A percentile compares a stretch with the other conserved stretches of the same genome.
Evolutionary conservation across 2,113 vertebrate genomes (phyloP).

Genomic region (Pao palembangensis): DNA sequence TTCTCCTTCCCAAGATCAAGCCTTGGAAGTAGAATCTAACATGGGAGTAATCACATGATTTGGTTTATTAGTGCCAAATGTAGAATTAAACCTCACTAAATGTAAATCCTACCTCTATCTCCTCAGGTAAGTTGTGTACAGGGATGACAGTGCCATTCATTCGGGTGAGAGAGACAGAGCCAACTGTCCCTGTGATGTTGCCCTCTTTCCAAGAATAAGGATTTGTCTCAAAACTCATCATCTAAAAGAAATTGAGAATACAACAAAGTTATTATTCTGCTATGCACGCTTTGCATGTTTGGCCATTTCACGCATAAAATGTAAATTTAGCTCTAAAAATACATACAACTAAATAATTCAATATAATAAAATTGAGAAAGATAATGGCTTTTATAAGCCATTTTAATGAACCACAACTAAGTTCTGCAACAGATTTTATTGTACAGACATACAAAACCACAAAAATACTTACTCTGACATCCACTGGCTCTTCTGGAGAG

Average conservation of each 20-base stretch:
- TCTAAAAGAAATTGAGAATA: conserved; percentile 65
- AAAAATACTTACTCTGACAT: conserved; percentile 78
- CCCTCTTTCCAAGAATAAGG: conserved; percentile 78
- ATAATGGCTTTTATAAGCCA: no score
- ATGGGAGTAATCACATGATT: conserved; percentile 19
- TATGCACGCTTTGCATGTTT: no score
- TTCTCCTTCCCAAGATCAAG: conserved; percentile 60
- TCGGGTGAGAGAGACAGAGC: conserved; percentile 80
- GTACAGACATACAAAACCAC: neutral
- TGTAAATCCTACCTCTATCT: conserved; percentile 80
- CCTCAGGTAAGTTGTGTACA: conserved; percentile 79
- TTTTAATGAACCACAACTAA: no score
- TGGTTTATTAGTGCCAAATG: neutral
- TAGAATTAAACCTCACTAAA: neutral
- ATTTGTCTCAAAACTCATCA: conserved; percentile 87
- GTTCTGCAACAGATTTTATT: no score
- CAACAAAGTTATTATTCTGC: neutral
- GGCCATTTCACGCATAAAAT: no score
- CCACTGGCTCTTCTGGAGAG: conserved; percentile 75
- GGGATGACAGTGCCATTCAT: conserved; percentile 77
- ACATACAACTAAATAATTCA: neutral
- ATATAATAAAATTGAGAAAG: neutral
- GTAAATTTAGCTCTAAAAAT: neutral
- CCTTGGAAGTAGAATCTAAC: conserved; percentile 84
- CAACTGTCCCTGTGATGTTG: conserved; percentile 81